These are phyloP conservation scores for Rhagonycha fulva DNA, from an alignment of 2,888 invertebrate genomes.

Conservation along the genomic window DNA sequence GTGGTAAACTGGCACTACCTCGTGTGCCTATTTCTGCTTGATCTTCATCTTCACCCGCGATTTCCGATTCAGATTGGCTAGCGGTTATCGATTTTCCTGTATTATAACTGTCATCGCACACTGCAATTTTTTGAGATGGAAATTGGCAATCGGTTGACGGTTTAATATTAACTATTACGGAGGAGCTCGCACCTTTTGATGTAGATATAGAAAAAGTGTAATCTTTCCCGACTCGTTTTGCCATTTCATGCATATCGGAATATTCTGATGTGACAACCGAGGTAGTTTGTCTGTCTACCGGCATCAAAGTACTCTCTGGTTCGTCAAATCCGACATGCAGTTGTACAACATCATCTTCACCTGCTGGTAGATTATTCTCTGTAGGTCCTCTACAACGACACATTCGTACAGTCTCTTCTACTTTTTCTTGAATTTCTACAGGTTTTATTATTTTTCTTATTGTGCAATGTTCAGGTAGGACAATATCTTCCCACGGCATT, in stretches of 20 bases:
- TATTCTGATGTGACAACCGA: background rate
- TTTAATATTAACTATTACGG: slow-evolving; percentile 6
- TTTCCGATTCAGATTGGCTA: background rate
- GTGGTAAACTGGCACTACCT: background rate
- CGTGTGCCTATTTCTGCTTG: background rate
- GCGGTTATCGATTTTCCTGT: background rate
- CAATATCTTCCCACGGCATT: slow-evolving; percentile 35
- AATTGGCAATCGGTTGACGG: slow-evolving; percentile 1
- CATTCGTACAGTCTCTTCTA: background rate
- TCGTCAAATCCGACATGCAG: background rate
- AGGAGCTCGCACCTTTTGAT: background rate
- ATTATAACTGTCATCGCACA: background rate
- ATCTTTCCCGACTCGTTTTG: slow-evolving; percentile 9
- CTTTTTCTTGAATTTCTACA: background rate
- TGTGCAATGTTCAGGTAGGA: slow-evolving; percentile 24
- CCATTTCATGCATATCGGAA: background rate
- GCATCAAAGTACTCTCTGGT: background rate
- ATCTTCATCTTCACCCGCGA: background rate
- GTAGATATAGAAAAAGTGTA: background rate
- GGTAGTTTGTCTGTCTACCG: background rate
- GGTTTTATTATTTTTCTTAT: slow-evolving; percentile 16
- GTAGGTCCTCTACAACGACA: background rate
- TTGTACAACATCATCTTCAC: background rate
- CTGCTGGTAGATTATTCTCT: too few relatives aligned
- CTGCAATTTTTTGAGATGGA: background rate